These are phyloP conservation scores for Pyrrhia umbra DNA, from an alignment of 2,888 invertebrate genomes.

Conservation along the genomic window DNA sequence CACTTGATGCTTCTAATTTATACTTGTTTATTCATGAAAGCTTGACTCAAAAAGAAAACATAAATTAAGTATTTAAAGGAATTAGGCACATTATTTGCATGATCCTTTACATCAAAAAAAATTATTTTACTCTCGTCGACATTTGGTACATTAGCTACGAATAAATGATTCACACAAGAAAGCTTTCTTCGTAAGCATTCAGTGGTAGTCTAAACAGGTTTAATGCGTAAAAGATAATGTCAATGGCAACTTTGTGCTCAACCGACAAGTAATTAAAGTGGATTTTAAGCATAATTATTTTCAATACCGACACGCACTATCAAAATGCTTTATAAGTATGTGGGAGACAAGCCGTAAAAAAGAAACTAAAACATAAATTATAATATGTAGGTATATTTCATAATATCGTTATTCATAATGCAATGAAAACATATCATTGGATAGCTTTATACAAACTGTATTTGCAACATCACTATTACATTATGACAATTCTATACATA, in stretches of 20 bases:
- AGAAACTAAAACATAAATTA: too few relatives aligned
- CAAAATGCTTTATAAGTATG: too few relatives aligned
- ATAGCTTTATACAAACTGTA: too few relatives aligned
- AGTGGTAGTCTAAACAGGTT: conserved; percentile 52
- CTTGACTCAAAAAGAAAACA: conserved; percentile 8
- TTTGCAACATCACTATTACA: too few relatives aligned
- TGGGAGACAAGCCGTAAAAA: too few relatives aligned
- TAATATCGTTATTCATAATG: too few relatives aligned
- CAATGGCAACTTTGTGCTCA: conserved; percentile 65
- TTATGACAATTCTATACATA: too few relatives aligned
- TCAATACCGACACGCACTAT: not conserved
- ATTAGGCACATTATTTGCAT: conserved; percentile 20
- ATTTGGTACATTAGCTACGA: conserved; percentile 41
- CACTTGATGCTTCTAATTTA: not conserved
- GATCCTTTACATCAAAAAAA: conserved; percentile 12
- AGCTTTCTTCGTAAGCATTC: conserved; percentile 41
- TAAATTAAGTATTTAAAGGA: conserved; percentile 21
- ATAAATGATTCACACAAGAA: conserved; percentile 51
- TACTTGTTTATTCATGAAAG: conserved; percentile 12
- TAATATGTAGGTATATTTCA: too few relatives aligned
- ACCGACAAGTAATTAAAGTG: conserved; percentile 75
- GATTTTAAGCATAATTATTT: too few relatives aligned
- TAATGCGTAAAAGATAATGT: conserved; percentile 57
- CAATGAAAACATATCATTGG: too few relatives aligned
- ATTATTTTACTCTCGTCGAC: conserved; percentile 36